A percentile compares a stretch with the other conserved stretches of the same genome.
phyloP scores from a whole-genome alignment of 2,797 vertebrate genomes.

The Galaxias olidus region DNA sequence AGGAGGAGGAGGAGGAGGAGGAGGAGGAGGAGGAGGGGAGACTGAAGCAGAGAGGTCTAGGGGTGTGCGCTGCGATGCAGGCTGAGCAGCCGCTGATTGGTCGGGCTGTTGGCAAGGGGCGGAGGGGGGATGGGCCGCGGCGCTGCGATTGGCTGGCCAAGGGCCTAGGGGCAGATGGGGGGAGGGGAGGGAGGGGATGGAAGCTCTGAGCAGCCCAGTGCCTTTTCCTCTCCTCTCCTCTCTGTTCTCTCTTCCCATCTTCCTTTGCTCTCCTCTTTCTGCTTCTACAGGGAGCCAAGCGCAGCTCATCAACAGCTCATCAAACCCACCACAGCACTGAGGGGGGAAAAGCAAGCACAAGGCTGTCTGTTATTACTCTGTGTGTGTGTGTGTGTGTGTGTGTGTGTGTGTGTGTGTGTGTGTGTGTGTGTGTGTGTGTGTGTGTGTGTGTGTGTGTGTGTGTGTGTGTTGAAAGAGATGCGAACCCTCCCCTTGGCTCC shows the following conservation, averaged over 20 bases:
- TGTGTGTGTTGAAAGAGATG: conserved; percentile 4
- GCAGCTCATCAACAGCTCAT: conserved; percentile 51
- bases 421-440: conserved; percentile 28
- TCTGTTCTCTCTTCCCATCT: background rate
- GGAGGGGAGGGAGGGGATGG: conserved; percentile 32
- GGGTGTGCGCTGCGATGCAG: conserved; percentile 60
- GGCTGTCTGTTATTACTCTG: conserved; percentile 23
- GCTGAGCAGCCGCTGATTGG: conserved; percentile 66
- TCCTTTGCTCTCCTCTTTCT: background rate
- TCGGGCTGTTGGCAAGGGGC: conserved; percentile 63
- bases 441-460: conserved; percentile 29
- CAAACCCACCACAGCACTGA: conserved; percentile 42
- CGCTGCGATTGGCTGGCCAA: conserved; percentile 64
- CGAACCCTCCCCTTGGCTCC: background rate
- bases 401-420: conserved; percentile 27
- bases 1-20: conserved; percentile 13
- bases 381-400: conserved; percentile 26
- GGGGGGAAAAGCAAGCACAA: background rate
- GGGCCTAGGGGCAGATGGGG: conserved; percentile 54
- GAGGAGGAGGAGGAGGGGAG: conserved; percentile 4
- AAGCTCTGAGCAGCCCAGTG: conserved; percentile 35
- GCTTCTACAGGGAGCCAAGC: conserved; percentile 38
- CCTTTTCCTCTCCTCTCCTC: conserved; percentile 6
- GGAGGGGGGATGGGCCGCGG: conserved; percentile 50
- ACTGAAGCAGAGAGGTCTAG: conserved; percentile 22